Evolutionary conservation across 1,140 invertebrate species (phyloP).

Genomic region (Lepidurus packardi): DNA sequence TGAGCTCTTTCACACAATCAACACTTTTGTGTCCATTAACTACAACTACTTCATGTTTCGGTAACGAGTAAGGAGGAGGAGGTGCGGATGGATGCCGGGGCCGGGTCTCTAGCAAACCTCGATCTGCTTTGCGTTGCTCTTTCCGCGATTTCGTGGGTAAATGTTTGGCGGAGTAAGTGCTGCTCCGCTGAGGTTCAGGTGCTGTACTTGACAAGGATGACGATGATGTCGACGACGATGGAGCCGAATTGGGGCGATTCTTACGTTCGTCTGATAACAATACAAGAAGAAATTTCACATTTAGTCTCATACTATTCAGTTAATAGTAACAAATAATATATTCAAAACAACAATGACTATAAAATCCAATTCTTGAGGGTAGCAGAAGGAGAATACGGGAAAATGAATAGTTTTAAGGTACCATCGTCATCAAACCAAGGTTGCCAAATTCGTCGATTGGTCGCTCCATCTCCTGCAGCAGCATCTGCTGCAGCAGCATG

Average conservation of each 20-base stretch:
- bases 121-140: background rate
- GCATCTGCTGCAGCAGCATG: background rate
- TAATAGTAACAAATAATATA: too few species aligned
- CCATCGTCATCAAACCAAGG: constrained; percentile 34
- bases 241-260: background rate
- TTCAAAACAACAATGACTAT: too few species aligned
- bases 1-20: background rate
- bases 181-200: background rate
- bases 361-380: too few species aligned
- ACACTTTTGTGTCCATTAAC: background rate
- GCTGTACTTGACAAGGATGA: background rate
- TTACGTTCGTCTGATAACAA: background rate
- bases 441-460: constrained; percentile 31
- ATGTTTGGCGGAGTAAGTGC: background rate
- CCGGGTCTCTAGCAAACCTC: background rate
- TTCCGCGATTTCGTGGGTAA: background rate
- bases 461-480: background rate
- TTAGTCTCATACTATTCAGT: too few species aligned
- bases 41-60: background rate
- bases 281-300: background rate
- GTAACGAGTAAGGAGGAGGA: background rate
- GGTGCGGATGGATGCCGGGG: background rate
- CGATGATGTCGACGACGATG: background rate
- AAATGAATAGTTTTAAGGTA: background rate
- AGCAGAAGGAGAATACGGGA: background rate